Percentiles rank a stretch among this genome's conserved stretches.
Evolutionary conservation across 1,140 invertebrate genomes (phyloP).

Genomic region (Neuroterus valhalla): DNA sequence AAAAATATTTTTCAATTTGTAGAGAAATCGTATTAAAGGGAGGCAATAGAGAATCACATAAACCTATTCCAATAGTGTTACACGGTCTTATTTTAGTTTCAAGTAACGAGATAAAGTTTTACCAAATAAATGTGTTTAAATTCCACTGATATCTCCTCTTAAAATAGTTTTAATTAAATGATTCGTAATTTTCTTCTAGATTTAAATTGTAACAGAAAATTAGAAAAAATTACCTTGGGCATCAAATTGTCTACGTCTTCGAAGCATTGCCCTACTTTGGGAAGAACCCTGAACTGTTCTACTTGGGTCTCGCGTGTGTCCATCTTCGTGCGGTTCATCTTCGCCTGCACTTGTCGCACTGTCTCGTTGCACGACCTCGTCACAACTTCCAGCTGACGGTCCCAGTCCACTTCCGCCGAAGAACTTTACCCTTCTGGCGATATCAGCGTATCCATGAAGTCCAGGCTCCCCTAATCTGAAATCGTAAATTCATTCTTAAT

Average conservation of each 20-base stretch:
- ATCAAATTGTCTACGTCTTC: constrained; percentile 71
- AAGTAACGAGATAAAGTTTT: too few species aligned
- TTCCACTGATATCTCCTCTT: too few species aligned
- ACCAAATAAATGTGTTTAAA: too few species aligned
- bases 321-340: constrained; percentile 67
- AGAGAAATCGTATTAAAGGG: too few species aligned
- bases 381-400: constrained; percentile 60
- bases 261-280: constrained; percentile 67
- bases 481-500: constrained; percentile 31
- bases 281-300: constrained; percentile 58
- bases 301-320: constrained; percentile 50
- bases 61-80: too few species aligned
- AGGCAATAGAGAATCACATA: too few species aligned
- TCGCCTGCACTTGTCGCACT: constrained; percentile 73
- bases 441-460: constrained; percentile 66
- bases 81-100: too few species aligned
- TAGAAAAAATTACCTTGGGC: constrained; percentile 65
- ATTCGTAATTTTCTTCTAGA: neutral
- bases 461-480: constrained; percentile 69
- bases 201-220: neutral
- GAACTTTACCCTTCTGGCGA: constrained; percentile 67
- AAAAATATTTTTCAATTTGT: too few species aligned
- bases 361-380: constrained; percentile 70
- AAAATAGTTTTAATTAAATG: too few species aligned
- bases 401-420: constrained; percentile 61